phyloP scores from a whole-genome alignment of 1,140 invertebrate genomes.

The Drosophila pruinosa region DNA sequence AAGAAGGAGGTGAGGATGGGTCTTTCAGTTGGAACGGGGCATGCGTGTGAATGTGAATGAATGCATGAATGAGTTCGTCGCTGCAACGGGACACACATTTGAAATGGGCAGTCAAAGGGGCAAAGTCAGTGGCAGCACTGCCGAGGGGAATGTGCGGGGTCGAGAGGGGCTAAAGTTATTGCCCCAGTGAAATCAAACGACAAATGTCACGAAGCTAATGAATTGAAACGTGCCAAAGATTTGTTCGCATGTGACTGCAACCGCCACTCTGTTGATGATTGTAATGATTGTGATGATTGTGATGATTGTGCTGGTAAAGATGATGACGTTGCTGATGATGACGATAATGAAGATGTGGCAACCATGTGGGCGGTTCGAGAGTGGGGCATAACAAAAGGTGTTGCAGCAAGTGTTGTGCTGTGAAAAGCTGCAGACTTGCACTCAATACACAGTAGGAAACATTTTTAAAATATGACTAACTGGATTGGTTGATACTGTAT shows the following conservation, averaged over 20 bases:
- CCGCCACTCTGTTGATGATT: slow-evolving; percentile 19
- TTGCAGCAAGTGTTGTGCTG: slow-evolving; percentile 17
- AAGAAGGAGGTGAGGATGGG: background rate
- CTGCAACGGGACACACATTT: slow-evolving; percentile 22
- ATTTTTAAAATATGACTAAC: background rate
- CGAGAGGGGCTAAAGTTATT: slow-evolving; percentile 48
- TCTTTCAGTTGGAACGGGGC: slow-evolving; percentile 5
- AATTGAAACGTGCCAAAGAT: slow-evolving; percentile 78
- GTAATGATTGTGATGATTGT: background rate
- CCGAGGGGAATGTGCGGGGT: background rate
- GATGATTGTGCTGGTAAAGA: background rate
- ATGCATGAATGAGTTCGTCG: slow-evolving; percentile 70
- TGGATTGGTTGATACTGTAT: no score
- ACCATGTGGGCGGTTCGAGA: background rate
- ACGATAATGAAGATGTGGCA: slow-evolving; percentile 17
- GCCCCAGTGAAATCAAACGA: slow-evolving; percentile 75
- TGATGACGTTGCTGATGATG: slow-evolving; percentile 21
- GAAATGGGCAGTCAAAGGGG: slow-evolving; percentile 3
- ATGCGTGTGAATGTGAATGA: slow-evolving; percentile 56
- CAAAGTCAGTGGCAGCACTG: background rate
- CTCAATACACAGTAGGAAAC: background rate
- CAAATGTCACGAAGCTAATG: slow-evolving; percentile 79
- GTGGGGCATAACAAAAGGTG: slow-evolving; percentile 2
- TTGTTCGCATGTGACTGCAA: slow-evolving; percentile 41
- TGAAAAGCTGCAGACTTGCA: slow-evolving; percentile 3